These are phyloP conservation scores for Brachypalpus laphriformis DNA, from an alignment of 2,888 invertebrate species.

Conservation along the genomic window DNA sequence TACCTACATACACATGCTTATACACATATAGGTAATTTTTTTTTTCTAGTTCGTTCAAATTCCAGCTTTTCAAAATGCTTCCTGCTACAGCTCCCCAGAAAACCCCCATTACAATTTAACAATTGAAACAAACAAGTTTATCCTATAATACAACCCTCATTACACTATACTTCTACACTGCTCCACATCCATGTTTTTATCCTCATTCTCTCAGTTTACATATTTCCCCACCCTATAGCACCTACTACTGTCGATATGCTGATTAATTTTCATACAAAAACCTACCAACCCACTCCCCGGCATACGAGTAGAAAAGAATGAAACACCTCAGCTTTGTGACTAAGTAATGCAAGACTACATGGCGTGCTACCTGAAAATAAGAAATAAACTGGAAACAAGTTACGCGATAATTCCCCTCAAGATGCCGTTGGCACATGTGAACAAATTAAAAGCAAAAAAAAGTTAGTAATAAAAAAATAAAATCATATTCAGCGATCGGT, in stretches of 20 bases:
- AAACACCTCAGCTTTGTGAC: constrained; percentile 11
- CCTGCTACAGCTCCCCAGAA: background rate
- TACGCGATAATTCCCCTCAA: constrained; percentile 3
- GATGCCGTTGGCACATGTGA: constrained; percentile 59
- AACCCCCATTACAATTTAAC: background rate
- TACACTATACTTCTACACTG: background rate
- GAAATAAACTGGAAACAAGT: constrained; percentile 30
- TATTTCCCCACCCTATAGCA: background rate
- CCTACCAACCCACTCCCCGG: constrained; percentile 18
- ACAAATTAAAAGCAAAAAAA: constrained; percentile 45
- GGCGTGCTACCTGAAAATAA: constrained; percentile 19
- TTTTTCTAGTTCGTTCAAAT: too few species aligned
- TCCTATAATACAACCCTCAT: background rate
- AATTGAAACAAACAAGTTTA: background rate
- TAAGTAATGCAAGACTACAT: constrained; percentile 24
- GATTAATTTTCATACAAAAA: constrained; percentile 6
- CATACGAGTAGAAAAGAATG: background rate
- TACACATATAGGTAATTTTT: too few species aligned
- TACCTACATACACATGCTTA: too few species aligned
- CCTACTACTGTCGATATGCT: background rate
- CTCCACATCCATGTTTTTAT: background rate
- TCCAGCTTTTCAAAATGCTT: too few species aligned
- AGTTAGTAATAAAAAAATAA: constrained; percentile 10
- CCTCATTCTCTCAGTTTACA: background rate
- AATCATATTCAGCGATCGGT: constrained; percentile 8